These are phyloP conservation scores for Serilophus lunatus DNA, from an alignment of 2,113 vertebrate species.

Conservation along the genomic window DNA sequence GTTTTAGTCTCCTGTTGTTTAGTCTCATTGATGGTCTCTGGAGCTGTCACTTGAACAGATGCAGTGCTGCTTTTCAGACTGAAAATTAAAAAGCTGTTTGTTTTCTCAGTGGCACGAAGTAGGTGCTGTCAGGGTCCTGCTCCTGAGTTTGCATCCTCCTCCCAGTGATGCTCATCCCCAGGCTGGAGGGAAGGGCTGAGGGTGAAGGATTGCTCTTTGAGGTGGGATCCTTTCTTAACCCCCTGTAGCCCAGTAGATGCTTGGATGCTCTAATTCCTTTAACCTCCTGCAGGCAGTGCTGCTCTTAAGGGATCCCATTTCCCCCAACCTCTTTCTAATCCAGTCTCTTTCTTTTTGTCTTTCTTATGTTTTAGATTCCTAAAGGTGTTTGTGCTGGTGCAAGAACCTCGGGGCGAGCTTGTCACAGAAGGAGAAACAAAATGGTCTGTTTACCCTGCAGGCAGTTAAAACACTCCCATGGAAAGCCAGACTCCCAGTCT, in stretches of 20 bases:
- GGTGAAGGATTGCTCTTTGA: neutral
- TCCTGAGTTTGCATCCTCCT: neutral
- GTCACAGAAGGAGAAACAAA: conserved; percentile 76
- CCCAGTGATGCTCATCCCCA: neutral
- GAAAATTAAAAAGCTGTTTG: neutral
- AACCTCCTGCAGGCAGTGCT: neutral
- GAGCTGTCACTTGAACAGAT: neutral
- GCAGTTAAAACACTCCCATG: conserved; percentile 39
- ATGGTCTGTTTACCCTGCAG: conserved; percentile 64
- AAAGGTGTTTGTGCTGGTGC: conserved; percentile 81
- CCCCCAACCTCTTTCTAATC: conserved; percentile 13
- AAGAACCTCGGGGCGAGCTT: conserved; percentile 84
- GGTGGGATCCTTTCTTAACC: neutral
- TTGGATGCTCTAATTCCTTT: neutral
- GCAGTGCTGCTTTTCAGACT: neutral
- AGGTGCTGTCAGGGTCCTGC: neutral
- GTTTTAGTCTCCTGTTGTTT: neutral
- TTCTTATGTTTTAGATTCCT: conserved; percentile 91
- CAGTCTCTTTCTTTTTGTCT: conserved; percentile 52
- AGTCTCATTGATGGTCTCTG: neutral
- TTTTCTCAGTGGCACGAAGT: neutral
- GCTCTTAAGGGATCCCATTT: neutral
- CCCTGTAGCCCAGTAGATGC: neutral
- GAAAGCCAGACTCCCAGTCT: conserved; percentile 36
- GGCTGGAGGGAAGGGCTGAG: neutral